Evolutionary conservation across 1,140 invertebrate species (phyloP).

Genomic region (Phymastichus coffea): DNA sequence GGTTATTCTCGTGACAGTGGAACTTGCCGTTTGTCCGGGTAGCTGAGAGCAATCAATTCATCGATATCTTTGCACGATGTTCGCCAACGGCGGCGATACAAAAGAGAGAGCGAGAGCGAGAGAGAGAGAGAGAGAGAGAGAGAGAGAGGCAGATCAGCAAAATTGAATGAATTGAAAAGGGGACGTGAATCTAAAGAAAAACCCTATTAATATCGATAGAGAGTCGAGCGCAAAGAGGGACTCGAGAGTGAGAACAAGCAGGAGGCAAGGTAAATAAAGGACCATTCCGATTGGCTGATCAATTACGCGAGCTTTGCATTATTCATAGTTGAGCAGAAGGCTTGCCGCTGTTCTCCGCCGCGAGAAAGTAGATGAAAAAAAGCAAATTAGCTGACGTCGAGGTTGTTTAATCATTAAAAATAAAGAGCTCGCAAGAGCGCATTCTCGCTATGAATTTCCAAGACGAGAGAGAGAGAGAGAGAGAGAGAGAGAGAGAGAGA

Average conservation of each 20-base stretch:
- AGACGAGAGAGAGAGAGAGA: constrained; percentile 28
- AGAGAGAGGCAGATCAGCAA: background rate
- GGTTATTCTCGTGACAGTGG: no score
- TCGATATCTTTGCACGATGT: no score
- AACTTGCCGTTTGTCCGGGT: no score
- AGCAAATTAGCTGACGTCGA: no score
- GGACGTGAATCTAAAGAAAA: constrained; percentile 14
- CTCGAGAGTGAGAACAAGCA: constrained; percentile 42
- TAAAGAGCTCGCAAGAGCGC: no score
- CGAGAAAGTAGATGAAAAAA: no score
- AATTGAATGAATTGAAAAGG: background rate
- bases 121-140: background rate
- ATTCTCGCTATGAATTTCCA: no score
- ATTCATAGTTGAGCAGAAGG: constrained; percentile 56
- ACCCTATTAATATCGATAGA: constrained; percentile 19
- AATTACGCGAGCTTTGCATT: constrained; percentile 56
- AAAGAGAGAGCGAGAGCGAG: no score
- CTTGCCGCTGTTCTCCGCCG: no score
- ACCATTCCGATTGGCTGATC: constrained; percentile 58
- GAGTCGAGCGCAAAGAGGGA: background rate
- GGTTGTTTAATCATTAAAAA: no score
- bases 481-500: constrained; percentile 20
- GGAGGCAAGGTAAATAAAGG: constrained; percentile 57
- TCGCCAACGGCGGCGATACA: no score
- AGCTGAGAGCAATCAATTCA: no score